phyloP scores from a whole-genome alignment of 2,888 invertebrate genomes.

The Drosophila melanosoma region DNA sequence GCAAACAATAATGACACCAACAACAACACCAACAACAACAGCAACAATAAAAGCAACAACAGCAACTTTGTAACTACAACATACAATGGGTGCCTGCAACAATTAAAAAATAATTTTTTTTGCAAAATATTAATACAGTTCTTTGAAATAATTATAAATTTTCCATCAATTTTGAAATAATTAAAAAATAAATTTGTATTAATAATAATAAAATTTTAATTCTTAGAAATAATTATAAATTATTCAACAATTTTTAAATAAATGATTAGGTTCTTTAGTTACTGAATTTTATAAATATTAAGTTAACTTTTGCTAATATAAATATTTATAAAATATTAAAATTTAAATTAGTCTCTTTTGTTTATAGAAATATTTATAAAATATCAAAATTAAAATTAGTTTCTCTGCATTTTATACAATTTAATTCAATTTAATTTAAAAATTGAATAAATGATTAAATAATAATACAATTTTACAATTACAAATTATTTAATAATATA shows the following conservation, averaged over 20 bases:
- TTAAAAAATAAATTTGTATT: neutral
- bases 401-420: neutral
- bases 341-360: neutral
- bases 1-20: conserved; percentile 61
- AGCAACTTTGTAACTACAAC: conserved; percentile 17
- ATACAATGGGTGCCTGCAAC: conserved; percentile 17
- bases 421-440: too few species aligned
- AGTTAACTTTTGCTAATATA: too few species aligned
- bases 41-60: conserved; percentile 9
- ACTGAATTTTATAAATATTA: too few species aligned
- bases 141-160: neutral
- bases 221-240: neutral
- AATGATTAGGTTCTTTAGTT: too few species aligned
- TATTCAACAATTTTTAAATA: neutral
- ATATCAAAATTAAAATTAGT: neutral
- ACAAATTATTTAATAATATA: too few species aligned
- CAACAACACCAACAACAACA: conserved; percentile 56
- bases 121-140: neutral
- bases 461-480: too few species aligned
- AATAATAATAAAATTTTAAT: neutral
- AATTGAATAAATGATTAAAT: too few species aligned
- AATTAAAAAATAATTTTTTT: neutral
- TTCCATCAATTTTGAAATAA: too few species aligned
- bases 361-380: neutral
- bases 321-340: neutral